Base-by-base conservation (phyloP, 1,140 invertebrate genomes). In the Diorhabda carinulata region DNA sequence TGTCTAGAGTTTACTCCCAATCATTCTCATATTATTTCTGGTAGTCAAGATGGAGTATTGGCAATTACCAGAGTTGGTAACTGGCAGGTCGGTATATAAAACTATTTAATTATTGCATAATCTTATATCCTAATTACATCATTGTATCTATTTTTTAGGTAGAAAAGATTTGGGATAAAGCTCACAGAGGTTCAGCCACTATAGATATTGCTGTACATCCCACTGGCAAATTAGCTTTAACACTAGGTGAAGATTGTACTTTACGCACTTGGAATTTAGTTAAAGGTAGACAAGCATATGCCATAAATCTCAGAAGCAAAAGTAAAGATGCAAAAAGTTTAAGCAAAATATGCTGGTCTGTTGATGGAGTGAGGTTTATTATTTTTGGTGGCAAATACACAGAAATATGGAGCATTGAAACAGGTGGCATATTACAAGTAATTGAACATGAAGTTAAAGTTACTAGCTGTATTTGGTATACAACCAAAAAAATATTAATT, bases 221-320 rank as follows among this genome's bases (percentile, higher is more conserved):
- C 5, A 90, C 89, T 76, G 94, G 94, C 4, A 96, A 96, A 83
- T 76, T 98, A 67, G 92, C 93, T 2, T 79, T 98, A 4, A 93
- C 94, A 10, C 86, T 96, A 10, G 94, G 94, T 10, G 87, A 87
- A 67, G 95, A 98, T 81, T 89, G 88, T 68, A 90, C 91, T 3
- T 81, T 98, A 25, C 84, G 91, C 74, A 97, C 95, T 2, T 98
- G 96, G 96, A 97, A 98, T 84, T 83, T 98, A 68, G 84, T 98
- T 0, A 97, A 95, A 83, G 96, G 95, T 0, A 85, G 93, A 73
- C 87, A 87, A 77, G 94, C 95, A 3, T 98, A 93, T 80, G 90
- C 91, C 2, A 95, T 91, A 3, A 97, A 98, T 81, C 81, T 98
- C 41, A 83, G 85, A 25, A 88, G 84, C 60, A 89, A 88, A 77